These are phyloP conservation scores for Corticium candelabrum DNA, from an alignment of 37 sponge, comb jelly and placozoan species.

Conservation along the genomic window DNA sequence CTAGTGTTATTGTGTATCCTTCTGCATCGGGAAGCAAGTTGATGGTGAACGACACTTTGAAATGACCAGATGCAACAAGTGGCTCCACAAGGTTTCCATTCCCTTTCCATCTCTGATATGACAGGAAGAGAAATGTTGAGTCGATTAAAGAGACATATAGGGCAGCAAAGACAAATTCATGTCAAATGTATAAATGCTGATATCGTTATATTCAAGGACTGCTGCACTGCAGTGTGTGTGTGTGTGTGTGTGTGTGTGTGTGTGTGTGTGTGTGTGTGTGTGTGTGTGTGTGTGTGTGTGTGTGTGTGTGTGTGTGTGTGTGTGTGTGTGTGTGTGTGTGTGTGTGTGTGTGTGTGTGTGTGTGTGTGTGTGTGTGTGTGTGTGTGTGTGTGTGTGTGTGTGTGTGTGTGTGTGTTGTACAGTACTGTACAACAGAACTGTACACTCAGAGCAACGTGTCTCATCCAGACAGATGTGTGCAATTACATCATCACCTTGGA, in stretches of 20 bases:
- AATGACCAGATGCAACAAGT: not conserved
- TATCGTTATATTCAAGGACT: too few species aligned
- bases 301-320: constrained; percentile 3
- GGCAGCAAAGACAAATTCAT: too few species aligned
- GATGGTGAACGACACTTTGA: not conserved
- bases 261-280: constrained; percentile 20
- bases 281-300: not conserved
- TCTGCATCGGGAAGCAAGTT: not conserved
- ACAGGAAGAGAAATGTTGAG: too few species aligned
- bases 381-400: not conserved
- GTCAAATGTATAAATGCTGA: too few species aligned
- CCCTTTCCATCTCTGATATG: too few species aligned
- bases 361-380: constrained; percentile 2
- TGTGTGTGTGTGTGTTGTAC: constrained; percentile 11
- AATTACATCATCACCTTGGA: too few species aligned
- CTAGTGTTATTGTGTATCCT: constrained; percentile 5
- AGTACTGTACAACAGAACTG: too few species aligned
- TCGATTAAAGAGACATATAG: too few species aligned
- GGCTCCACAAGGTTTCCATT: not conserved
- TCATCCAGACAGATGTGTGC: too few species aligned
- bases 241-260: constrained; percentile 18
- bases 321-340: constrained; percentile 17
- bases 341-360: constrained; percentile 19
- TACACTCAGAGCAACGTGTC: too few species aligned
- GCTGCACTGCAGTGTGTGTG: too few species aligned